Evolutionary conservation across 2,888 invertebrate genomes (phyloP).

Genomic region (Oxyteleia sp.): DNA sequence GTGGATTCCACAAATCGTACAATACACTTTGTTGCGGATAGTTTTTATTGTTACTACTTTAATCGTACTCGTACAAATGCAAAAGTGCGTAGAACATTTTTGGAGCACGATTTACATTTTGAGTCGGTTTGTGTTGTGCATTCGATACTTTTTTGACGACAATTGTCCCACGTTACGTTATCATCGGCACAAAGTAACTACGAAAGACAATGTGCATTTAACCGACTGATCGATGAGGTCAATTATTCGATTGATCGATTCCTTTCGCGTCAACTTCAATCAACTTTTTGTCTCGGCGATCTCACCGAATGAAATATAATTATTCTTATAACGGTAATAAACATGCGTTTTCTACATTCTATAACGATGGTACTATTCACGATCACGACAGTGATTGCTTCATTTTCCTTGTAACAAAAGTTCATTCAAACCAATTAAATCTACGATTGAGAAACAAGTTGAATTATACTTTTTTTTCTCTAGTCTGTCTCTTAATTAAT

Average conservation of each 20-base stretch:
- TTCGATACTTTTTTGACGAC: slow-evolving; percentile 10
- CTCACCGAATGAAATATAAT: no score
- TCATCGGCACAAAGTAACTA: background rate
- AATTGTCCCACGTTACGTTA: slow-evolving; percentile 1
- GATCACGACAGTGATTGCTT: no score
- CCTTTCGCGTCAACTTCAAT: background rate
- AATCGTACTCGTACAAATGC: background rate
- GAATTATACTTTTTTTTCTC: no score
- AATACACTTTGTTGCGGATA: slow-evolving; percentile 40
- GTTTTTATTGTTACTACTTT: slow-evolving; percentile 44
- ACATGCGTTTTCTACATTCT: no score
- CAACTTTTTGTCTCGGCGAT: no score
- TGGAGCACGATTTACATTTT: slow-evolving; percentile 5
- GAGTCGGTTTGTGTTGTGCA: background rate
- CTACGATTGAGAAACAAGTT: no score
- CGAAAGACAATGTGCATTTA: slow-evolving; percentile 7
- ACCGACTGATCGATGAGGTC: background rate
- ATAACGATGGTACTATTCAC: no score
- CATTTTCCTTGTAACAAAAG: no score
- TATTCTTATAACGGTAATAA: no score
- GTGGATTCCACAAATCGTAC: slow-evolving; percentile 17
- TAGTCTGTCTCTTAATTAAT: no score
- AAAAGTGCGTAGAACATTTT: slow-evolving; percentile 1
- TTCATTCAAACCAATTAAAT: no score
- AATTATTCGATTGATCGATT: background rate